Base-by-base conservation (phyloP, 2,888 invertebrate genomes). In the Sarcophaga subvicina region DNA sequence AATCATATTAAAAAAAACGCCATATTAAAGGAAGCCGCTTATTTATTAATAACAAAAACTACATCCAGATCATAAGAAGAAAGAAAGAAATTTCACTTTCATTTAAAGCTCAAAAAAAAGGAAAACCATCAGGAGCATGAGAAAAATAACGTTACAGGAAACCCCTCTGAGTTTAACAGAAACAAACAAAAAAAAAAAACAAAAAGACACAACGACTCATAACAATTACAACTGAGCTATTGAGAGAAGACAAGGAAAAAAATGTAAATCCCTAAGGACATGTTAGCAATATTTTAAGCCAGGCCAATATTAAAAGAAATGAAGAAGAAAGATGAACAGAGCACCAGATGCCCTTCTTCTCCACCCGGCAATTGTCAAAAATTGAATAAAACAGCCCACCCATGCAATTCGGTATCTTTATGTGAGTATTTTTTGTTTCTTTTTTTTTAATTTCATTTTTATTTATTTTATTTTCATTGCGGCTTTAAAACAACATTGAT, bases 11-110 rank as follows among this genome's bases (percentile, higher is more conserved):
- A 14, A 64, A 75, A 80, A 78, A 72, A 49, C 22, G 11, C 47
- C 49, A 27, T 27, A 66, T 14, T 20, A 64, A 83, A 73, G 66
- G 75, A 64, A 64, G 77, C 83, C 83, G 83, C 77, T 85, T 73
- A 72, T 85, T 78, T 81, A 81, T 82, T 70, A 78, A 75, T 64
- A 78, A 73, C 64, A 66, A 79, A 83, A 83, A 75, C 79, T 79
- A 75, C 79, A 75, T 76, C 60, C 70, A 76, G 79, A 67, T 66
- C 64, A 63, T n/a, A 17, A 54, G 54, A 54, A 54, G 5, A 72
- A 70, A 72, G 66, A 73, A 83, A 83, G 77, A 83, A 87, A 86
- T 86, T 86, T 86, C 86, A 86, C 86, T 86, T 86, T 86, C 86
- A 72, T 86, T 80, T 78, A 27, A 60, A 85, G 60, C 14, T 64